Evolutionary conservation across 35 echinoderm and acorn worm species (phyloP).

Genomic region (Heliocidaris tuberculata): DNA sequence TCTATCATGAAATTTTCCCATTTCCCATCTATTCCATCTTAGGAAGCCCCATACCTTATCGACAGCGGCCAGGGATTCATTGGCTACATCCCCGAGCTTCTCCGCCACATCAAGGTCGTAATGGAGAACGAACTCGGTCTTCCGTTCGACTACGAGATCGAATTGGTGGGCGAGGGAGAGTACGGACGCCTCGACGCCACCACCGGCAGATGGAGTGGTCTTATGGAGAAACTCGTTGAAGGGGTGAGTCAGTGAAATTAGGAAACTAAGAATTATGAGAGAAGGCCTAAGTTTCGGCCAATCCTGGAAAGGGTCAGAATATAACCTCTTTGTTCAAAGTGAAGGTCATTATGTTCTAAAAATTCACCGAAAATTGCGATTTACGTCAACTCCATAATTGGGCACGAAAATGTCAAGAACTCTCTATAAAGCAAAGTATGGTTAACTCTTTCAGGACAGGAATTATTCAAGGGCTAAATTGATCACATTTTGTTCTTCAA

Average conservation of each 20-base stretch:
- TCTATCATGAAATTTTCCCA: not conserved
- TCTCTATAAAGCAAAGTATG: no score
- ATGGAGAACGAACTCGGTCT: slow-evolving; percentile 73
- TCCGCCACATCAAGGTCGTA: slow-evolving; percentile 57
- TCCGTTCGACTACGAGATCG: slow-evolving; percentile 73
- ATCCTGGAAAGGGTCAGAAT: no score
- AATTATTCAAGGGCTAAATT: no score
- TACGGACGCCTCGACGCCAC: slow-evolving; percentile 72
- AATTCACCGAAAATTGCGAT: no score
- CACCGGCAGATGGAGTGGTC: slow-evolving; percentile 75
- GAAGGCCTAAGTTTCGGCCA: no score
- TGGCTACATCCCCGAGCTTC: slow-evolving; percentile 73
- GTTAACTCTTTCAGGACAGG: no score
- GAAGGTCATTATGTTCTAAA: no score
- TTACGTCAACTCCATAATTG: no score
- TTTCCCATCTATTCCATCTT: not conserved
- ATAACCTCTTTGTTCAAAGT: no score
- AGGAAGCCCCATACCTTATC: slow-evolving; percentile 88
- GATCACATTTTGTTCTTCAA: no score
- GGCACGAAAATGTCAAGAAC: no score
- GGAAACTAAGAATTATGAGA: no score
- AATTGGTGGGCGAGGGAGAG: slow-evolving; percentile 77
- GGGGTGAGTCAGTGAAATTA: slow-evolving; percentile 59
- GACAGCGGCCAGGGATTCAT: slow-evolving; percentile 71
- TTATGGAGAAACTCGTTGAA: slow-evolving; percentile 79